Base-by-base conservation (phyloP, 2,113 vertebrate genomes). In the Callopanchax toddi region DNA sequence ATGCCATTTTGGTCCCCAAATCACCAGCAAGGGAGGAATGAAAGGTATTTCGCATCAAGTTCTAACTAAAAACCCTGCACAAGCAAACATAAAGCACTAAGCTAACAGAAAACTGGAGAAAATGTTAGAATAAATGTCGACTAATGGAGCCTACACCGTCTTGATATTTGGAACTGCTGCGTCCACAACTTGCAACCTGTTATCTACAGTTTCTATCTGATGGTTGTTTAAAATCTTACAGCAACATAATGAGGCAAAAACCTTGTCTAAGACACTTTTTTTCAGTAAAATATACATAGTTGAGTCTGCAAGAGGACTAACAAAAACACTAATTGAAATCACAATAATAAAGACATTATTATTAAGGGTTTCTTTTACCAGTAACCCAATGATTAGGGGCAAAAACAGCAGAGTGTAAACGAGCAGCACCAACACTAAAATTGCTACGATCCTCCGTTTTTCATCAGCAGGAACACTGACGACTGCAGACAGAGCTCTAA, bases 391-490 rank as follows among this genome's bases (percentile, higher is more conserved):
- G 11, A 36, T 36, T 2, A 2, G 11, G 9, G 72, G 72, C 37
- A 69, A 12, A 17, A 76, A 76, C 32, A 75, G 12, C 12, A 67
- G 16, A 1, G 10, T 50, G 21, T 74, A 61, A 49, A 13, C 67
- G 4, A 74, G 43, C 12, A 67, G 6, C 20, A 74, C 63, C 17
- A 56, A 2, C 3, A 74, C 26, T 44, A 74, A 17, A 21, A 37
- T 3, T 26, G 36, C 34, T 0, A 74, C 57, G 18, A 61, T 61
- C 12, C 34, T 20, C 6, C n/a, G 16, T 50, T 74, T 74, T 37
- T 74, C 63, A 5, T 61, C 34, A 36, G 5, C 0, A 15, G 63
- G 32, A 36, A 74, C 57, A 1, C 25, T 18, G 17, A 3, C 18
- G 26, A 61, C 26, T 5, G 26, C 34, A 7, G 34, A 60, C 26